Evolutionary conservation across 2,113 vertebrate genomes (phyloP).

Genomic region (Centrocercus urophasianus): DNA sequence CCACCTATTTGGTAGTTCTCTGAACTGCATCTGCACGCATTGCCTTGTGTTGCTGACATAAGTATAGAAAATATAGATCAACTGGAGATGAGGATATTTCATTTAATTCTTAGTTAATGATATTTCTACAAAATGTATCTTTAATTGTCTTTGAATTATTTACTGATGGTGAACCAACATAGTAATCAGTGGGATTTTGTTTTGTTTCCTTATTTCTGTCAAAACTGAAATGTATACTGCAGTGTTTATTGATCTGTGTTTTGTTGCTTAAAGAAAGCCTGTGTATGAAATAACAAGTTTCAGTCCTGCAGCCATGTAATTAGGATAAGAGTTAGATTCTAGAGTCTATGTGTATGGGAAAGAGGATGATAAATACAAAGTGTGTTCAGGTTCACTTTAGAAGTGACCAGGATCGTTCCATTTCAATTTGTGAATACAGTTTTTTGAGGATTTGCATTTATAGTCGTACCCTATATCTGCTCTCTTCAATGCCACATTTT

Average conservation of each 20-base stretch:
- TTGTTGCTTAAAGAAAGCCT: neutral
- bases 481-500: neutral
- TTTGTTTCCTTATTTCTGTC: neutral
- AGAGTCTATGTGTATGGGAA: neutral
- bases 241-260: neutral
- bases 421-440: neutral
- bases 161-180: neutral
- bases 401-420: neutral
- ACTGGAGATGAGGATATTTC: neutral
- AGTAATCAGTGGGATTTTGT: neutral
- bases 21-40: rapidly evolving
- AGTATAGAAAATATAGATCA: neutral
- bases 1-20: neutral
- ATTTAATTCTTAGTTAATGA: neutral
- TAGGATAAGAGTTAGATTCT: neutral
- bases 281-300: neutral
- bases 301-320: neutral
- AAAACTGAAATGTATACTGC: neutral
- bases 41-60: neutral
- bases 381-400: neutral
- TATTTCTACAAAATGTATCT: neutral
- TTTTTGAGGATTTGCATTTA: neutral
- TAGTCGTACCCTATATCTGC: neutral
- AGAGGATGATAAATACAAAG: neutral
- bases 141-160: neutral